These are phyloP conservation scores for Drosophila rhopaloa DNA, from an alignment of 1,140 invertebrate species.

Conservation along the genomic window DNA sequence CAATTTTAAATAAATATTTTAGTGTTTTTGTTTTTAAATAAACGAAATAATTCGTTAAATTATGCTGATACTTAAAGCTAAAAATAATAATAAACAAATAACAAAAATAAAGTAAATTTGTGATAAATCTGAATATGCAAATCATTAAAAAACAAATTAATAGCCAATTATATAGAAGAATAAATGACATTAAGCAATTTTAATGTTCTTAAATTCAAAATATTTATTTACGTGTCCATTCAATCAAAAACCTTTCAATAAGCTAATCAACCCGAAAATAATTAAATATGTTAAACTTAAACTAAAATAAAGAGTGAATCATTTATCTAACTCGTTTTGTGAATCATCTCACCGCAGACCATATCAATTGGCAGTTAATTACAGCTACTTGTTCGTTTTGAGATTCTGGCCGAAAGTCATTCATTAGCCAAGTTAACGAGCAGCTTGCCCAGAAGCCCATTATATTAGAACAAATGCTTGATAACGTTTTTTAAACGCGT, in stretches of 20 bases:
- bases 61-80: not conserved
- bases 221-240: not conserved
- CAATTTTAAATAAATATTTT: not conserved
- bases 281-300: conserved; percentile 5
- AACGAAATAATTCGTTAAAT: not conserved
- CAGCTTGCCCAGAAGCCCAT: conserved; percentile 20
- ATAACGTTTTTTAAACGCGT: conserved; percentile 14
- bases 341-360: conserved; percentile 23
- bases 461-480: conserved; percentile 24
- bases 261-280: not conserved
- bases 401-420: conserved; percentile 5
- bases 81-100: not conserved
- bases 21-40: not conserved
- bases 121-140: not conserved
- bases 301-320: conserved; percentile 21
- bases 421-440: conserved; percentile 19
- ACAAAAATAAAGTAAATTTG: not conserved
- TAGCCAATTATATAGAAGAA: not conserved
- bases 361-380: conserved; percentile 11
- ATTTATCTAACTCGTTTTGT: conserved; percentile 30
- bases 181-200: not conserved
- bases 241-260: not conserved
- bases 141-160: not conserved
- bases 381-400: conserved; percentile 18
- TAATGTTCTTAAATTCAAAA: not conserved